Percentiles rank a stretch among this genome's conserved stretches.
Evolutionary conservation across 2,113 vertebrate genomes (phyloP).

Genomic region (Odontophorus gujanensis): DNA sequence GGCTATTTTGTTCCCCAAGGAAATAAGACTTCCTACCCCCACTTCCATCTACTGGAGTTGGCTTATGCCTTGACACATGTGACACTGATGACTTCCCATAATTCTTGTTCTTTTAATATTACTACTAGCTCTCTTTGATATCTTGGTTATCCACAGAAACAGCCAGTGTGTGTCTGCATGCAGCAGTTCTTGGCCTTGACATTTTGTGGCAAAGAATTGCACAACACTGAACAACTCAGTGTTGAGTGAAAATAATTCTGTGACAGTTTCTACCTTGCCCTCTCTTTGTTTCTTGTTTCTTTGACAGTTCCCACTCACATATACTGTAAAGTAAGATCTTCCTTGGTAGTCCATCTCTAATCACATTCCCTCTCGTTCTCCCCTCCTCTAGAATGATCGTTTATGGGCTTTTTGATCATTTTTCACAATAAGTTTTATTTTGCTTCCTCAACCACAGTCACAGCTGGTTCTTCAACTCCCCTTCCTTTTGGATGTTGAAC

Average conservation of each 20-base stretch:
- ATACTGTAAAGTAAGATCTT: background rate
- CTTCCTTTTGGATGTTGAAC: background rate
- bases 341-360: background rate
- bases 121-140: constrained; percentile 48
- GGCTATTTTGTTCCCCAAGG: background rate
- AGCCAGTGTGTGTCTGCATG: constrained; percentile 15
- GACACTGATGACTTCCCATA: constrained; percentile 39
- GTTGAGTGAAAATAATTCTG: constrained; percentile 35
- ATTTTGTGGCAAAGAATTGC: constrained; percentile 63
- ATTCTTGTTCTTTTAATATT: constrained; percentile 29
- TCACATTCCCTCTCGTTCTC: background rate
- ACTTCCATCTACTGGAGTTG: constrained; percentile 16
- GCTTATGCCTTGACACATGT: constrained; percentile 26
- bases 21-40: constrained; percentile 27
- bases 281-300: background rate
- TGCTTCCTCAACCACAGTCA: background rate
- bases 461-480: background rate
- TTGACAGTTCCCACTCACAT: background rate
- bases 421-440: background rate
- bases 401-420: background rate
- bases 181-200: constrained; percentile 48
- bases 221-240: constrained; percentile 33
- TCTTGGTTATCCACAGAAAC: constrained; percentile 51
- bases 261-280: constrained; percentile 3
- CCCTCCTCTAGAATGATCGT: background rate